Percentiles rank a stretch among this genome's conserved stretches.
Evolutionary conservation across 2,113 vertebrate genomes (phyloP).

Genomic region (Halcyon malimbica): DNA sequence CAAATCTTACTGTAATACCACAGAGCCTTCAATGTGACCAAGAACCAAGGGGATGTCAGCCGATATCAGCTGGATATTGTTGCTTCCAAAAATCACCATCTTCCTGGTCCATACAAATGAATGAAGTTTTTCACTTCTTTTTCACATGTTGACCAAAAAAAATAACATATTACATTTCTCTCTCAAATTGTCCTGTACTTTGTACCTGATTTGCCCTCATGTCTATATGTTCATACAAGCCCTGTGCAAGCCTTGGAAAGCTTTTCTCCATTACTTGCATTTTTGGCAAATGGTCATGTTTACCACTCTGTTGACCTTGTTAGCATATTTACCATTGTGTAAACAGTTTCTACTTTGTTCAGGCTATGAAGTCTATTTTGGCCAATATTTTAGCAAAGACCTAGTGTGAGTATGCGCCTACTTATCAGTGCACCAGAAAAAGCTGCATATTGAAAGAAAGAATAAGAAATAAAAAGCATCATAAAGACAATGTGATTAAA

Average conservation of each 20-base stretch:
- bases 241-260: neutral
- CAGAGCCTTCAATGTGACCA: neutral
- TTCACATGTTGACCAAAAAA: neutral
- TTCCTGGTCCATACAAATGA: neutral
- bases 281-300: conserved; percentile 20
- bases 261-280: neutral
- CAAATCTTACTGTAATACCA: neutral
- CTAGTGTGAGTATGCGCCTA: neutral
- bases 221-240: rapidly evolving
- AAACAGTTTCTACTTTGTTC: neutral
- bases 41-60: neutral
- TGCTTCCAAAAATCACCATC: rapidly evolving
- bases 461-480: neutral
- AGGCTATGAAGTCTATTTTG: neutral
- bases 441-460: neutral
- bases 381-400: neutral
- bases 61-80: rapidly evolving
- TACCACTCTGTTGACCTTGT: conserved; percentile 19
- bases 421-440: neutral
- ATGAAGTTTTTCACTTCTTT: neutral
- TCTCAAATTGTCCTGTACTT: neutral
- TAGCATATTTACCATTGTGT: neutral
- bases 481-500: neutral
- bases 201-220: neutral
- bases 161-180: neutral